Base-by-base conservation (phyloP, 2,113 vertebrate species). In the Sardina pilchardus region DNA sequence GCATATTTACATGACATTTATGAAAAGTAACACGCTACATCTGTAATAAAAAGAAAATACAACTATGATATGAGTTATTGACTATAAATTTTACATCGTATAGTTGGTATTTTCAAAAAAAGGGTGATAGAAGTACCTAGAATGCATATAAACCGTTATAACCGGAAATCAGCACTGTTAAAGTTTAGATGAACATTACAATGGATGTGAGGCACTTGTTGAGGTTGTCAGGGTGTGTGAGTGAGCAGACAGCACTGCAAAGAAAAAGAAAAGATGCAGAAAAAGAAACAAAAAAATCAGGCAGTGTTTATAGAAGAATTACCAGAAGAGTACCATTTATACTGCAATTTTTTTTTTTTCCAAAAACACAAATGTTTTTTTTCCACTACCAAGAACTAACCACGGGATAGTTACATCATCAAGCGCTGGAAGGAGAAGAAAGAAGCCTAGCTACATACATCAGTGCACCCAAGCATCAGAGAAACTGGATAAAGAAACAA, bases 141-240 rank as follows among this genome's bases (percentile, higher is more conserved):
- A 90, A 92, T 87, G 86, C 90, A 92, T 93, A 94, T 91, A 94
- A 95, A 94, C 91, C 92, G 92, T 93, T 89, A 92, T 92, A 96
- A 94, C 93, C 92, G 91, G 95, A 95, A 78, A 96, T 91, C 93
- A 96, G 94, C 96, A 94, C 95, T 94, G 93, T 96, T 94, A 95
- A 94, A 91, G 90, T 87, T 94, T 94, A 94, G 94, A 96, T 96
- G 96, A 95, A 96, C 95, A 94, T 93, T 93, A 94, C 93, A 95
- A 96, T 96, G 94, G 94, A 97, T 95, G 93, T 96, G 97, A 99
- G 97, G 97, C 97, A 99, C 97, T 99, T 97, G 92, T 96, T 95
- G 95, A 95, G 95, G 96, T 96, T 93, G 94, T 96, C 91, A 93
- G 94, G 95, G 94, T 92, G 93, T 93, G 93, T 39, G 96, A 96